Conservation (phyloP, 1,140 invertebrate genomes). For the Hylaeus volcanicus region DNA sequence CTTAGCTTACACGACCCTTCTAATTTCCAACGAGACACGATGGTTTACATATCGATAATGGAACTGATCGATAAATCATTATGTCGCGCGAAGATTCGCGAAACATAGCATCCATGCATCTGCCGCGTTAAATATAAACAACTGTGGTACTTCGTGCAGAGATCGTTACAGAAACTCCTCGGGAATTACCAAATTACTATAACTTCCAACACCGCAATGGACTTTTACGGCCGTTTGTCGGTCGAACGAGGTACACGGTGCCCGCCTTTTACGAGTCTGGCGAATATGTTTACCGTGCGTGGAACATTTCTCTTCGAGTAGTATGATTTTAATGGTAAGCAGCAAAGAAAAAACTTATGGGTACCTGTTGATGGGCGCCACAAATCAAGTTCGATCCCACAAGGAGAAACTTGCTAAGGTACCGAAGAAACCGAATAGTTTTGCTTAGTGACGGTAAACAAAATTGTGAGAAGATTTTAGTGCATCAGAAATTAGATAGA, state of each 20-base stretch:
- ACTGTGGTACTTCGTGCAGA: constrained; percentile 43
- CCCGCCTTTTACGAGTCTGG: constrained; percentile 39
- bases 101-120: constrained; percentile 15
- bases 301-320: constrained; percentile 17
- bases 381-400: not conserved
- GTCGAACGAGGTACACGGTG: constrained; percentile 34
- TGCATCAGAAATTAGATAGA: too few species aligned
- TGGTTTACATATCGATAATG: not conserved
- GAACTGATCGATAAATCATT: constrained; percentile 34
- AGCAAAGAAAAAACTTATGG: not conserved
- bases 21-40: not conserved
- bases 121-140: constrained; percentile 33
- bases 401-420: not conserved
- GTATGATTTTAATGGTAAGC: constrained; percentile 21
- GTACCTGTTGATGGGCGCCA: too few species aligned
- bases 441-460: too few species aligned
- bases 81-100: not conserved
- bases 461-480: too few species aligned
- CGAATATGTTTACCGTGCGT: constrained; percentile 40
- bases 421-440: too few species aligned
- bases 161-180: constrained; percentile 57
- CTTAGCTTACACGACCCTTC: too few species aligned
- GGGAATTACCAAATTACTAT: constrained; percentile 63
- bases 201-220: constrained; percentile 51
- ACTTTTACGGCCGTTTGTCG: constrained; percentile 57